A percentile compares a stretch with the other conserved stretches of the same genome.
Evolutionary conservation across 2,113 vertebrate species (phyloP).

Genomic region (Ranitomeya variabilis): DNA sequence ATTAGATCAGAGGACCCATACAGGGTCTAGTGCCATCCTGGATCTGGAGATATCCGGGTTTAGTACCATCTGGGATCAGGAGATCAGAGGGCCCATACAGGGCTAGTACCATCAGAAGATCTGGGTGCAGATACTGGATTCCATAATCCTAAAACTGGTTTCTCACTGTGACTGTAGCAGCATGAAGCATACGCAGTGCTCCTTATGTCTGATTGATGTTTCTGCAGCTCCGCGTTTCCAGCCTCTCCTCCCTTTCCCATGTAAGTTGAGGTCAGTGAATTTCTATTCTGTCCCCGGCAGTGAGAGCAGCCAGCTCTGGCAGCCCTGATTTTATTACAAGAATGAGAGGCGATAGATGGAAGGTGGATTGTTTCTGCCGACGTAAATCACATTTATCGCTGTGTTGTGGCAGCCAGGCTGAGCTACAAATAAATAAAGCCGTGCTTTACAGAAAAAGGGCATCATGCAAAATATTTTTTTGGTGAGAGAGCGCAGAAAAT

Average conservation of each 20-base stretch:
- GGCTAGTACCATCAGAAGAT: too few relatives aligned
- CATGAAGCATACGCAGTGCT: not conserved
- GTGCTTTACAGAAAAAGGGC: conserved; percentile 21
- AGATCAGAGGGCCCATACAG: too few relatives aligned
- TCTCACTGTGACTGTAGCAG: not conserved
- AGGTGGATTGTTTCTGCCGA: conserved; percentile 32
- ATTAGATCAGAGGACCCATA: not conserved
- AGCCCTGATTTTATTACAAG: conserved; percentile 2
- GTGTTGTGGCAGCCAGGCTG: not conserved
- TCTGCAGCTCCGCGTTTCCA: not conserved
- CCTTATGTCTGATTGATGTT: conserved; percentile 17
- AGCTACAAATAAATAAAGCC: conserved; percentile 28
- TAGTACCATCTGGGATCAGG: too few relatives aligned
- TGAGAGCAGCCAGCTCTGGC: not conserved
- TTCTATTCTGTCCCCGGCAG: conserved; percentile 7
- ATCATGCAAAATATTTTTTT: conserved; percentile 33
- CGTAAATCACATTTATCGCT: conserved; percentile 33
- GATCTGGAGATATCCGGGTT: too few relatives aligned
- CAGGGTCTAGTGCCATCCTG: not conserved
- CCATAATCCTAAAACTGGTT: not conserved
- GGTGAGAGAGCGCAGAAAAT: conserved; percentile 18
- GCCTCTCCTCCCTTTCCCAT: not conserved
- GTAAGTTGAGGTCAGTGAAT: not conserved
- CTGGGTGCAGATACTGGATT: too few relatives aligned
- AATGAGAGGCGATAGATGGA: not conserved